Base-by-base conservation (phyloP, 2,888 invertebrate genomes). In the Coleophora deauratella region DNA sequence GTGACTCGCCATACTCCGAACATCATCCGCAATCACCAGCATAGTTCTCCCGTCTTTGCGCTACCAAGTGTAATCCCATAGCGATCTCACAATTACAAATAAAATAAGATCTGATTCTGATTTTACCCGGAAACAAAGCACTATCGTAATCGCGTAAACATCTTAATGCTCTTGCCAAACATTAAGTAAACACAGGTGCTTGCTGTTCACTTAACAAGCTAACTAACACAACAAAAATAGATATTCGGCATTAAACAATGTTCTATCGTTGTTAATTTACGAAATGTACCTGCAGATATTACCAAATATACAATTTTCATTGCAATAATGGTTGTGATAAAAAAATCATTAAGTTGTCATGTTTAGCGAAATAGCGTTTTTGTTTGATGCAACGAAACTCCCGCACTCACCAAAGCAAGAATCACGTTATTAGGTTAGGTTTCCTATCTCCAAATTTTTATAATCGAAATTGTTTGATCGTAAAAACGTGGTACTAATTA, bases 271-370 rank as follows among this genome's bases (percentile, higher is more conserved):
- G 59, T 62, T 47, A 56, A 56, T 50, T 59, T 59, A 66, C 59
- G 61, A 66, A 60, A 62, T 65, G 76, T 81, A 77, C 79, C 75
- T 80, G 75, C 62, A 62, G 70, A 62, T 62, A 55, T 72, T 71
- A 79, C 81, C 77, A 81, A 82, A 81, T 70, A 71, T 71, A 70
- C 66, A 52, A 62, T 66, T 66, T 73, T 73, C 66, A 74, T 78
- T 80, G 72, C 79, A 79, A 74, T 78, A 77, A 77, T 73, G 84
- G 84, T 84, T 84, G 84, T 84, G 84, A 81, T 76, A 73, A 64
- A 66, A 21, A 64, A 62, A 72, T 72, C 66, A 72, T 67, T 44
- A 69, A 68, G 72, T 78, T 77, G 72, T 76, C 71, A 61, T 62
- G 55, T 59, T 53, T 53, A 60, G 59, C 54, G 51, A 55, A 49